Percentiles rank a stretch among this genome's conserved stretches.
Evolutionary conservation across 1,140 invertebrate genomes (phyloP).

Genomic region (Uloborus diversus): DNA sequence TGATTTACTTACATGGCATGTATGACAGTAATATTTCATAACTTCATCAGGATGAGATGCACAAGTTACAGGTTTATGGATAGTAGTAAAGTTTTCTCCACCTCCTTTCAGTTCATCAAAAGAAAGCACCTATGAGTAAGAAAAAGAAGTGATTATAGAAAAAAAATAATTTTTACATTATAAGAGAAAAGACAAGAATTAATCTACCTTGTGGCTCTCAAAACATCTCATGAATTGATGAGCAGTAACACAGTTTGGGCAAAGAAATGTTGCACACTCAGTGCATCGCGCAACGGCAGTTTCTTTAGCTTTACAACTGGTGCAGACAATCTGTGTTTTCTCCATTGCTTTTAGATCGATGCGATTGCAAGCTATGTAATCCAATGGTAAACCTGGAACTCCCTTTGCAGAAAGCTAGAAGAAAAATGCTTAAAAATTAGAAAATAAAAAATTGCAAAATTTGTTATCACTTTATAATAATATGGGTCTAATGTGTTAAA

Average conservation of each 20-base stretch:
- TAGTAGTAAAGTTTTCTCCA: conserved; percentile 73
- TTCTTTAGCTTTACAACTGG: conserved; percentile 88
- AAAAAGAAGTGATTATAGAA: neutral
- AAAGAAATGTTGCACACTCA: conserved; percentile 92
- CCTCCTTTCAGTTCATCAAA: conserved; percentile 86
- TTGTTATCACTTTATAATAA: neutral
- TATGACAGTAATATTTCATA: conserved; percentile 82
- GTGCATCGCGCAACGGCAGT: conserved; percentile 89
- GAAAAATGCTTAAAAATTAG: neutral
- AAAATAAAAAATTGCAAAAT: neutral
- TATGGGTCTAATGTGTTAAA: too few relatives aligned
- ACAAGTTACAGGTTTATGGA: conserved; percentile 85
- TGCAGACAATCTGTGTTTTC: conserved; percentile 79
- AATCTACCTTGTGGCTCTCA: conserved; percentile 77
- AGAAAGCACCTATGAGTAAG: conserved; percentile 74
- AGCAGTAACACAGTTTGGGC: conserved; percentile 90
- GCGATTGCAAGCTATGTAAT: conserved; percentile 86
- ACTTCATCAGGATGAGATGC: conserved; percentile 78
- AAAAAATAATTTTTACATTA: neutral
- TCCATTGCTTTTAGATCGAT: conserved; percentile 84
- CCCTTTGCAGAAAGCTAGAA: conserved; percentile 68
- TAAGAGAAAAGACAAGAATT: neutral
- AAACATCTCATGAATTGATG: conserved; percentile 93
- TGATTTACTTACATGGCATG: conserved; percentile 73
- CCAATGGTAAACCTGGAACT: conserved; percentile 77